Evolutionary conservation across 2,888 invertebrate species (phyloP).

Genomic region (Orthonychiurus folsomi): DNA sequence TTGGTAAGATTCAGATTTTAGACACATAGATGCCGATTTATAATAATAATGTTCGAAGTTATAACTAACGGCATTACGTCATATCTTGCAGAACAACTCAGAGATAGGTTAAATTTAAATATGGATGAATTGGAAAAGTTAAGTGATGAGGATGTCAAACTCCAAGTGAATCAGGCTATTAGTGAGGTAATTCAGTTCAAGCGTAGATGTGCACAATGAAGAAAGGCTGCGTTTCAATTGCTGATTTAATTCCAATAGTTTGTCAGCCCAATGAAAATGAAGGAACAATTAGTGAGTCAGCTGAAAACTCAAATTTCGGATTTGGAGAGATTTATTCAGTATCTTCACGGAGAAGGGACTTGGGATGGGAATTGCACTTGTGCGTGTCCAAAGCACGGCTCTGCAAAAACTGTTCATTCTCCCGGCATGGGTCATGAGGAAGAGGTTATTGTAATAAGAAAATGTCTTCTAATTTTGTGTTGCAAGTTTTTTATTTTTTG

Average conservation of each 20-base stretch:
- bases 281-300: conserved; percentile 90
- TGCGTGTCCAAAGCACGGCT: conserved; percentile 44
- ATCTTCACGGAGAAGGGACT: conserved; percentile 63
- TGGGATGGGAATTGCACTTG: conserved; percentile 44
- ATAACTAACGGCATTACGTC: no score
- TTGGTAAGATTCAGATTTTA: conserved; percentile 52
- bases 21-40: neutral
- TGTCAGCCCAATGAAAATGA: conserved; percentile 87
- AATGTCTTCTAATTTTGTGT: neutral
- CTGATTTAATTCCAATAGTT: conserved; percentile 51
- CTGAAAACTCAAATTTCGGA: conserved; percentile 94
- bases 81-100: conserved; percentile 74
- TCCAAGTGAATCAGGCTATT: conserved; percentile 81
- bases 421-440: conserved; percentile 34
- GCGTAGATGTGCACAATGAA: neutral
- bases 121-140: conserved; percentile 68
- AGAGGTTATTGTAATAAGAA: conserved; percentile 23
- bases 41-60: neutral
- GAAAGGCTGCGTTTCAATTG: no score
- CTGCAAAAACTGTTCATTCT: conserved; percentile 22
- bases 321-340: conserved; percentile 90
- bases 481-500: neutral
- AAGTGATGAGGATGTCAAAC: conserved; percentile 71
- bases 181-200: conserved; percentile 58
- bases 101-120: conserved; percentile 72